Evolutionary conservation across 64 coral and sea anemone species (phyloP).

Genomic region (Stichodactyla mertensii): DNA sequence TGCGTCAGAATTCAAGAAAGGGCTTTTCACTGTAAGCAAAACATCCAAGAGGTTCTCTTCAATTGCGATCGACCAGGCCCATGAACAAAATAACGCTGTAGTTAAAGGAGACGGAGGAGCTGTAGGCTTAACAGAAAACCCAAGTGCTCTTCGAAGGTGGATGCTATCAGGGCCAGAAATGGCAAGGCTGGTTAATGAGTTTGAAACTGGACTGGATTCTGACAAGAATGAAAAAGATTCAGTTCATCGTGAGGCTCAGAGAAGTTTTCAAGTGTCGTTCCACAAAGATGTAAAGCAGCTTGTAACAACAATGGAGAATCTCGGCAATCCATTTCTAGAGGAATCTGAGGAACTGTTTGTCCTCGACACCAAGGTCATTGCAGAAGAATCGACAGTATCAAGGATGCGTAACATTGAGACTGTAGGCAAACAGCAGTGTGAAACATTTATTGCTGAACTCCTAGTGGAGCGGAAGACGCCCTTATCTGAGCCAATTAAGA

Average conservation of each 20-base stretch:
- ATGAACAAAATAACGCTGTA: conserved; percentile 52
- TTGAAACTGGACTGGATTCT: neutral
- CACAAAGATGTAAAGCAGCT: conserved; percentile 28
- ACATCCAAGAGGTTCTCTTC: neutral
- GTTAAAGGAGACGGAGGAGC: conserved; percentile 57
- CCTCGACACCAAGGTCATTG: conserved; percentile 39
- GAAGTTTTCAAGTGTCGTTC: conserved; percentile 21
- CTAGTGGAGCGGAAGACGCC: neutral
- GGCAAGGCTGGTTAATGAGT: conserved; percentile 46
- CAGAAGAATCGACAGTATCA: neutral
- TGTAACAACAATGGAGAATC: neutral
- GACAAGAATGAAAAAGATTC: neutral
- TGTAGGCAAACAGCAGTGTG: conserved; percentile 26
- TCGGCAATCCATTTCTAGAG: conserved; percentile 33
- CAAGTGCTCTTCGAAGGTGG: conserved; percentile 34
- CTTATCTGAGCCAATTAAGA: neutral
- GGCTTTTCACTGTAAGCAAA: conserved; percentile 20
- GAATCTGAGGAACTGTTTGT: conserved; percentile 33
- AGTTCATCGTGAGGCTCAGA: conserved; percentile 22
- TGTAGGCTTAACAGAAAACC: conserved; percentile 45
- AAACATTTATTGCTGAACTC: conserved; percentile 17
- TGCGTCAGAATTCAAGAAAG: neutral
- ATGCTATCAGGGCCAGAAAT: conserved; percentile 53
- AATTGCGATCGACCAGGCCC: conserved; percentile 53
- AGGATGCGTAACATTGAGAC: conserved; percentile 16